Evolutionary conservation across 2,888 invertebrate species (phyloP).

Genomic region (Adela reaumurella): DNA sequence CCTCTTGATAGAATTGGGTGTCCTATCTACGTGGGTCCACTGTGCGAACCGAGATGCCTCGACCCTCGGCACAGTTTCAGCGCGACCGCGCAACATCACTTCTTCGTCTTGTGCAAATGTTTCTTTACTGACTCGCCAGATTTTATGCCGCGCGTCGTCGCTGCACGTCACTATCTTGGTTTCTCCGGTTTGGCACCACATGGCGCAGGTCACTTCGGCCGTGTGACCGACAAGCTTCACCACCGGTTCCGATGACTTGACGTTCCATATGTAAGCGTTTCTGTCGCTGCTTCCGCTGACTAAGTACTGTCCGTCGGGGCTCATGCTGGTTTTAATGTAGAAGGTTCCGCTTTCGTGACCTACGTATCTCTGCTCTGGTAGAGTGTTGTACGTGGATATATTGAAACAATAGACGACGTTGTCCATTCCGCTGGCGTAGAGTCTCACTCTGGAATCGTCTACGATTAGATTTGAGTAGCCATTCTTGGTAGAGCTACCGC

Average conservation of each 20-base stretch:
- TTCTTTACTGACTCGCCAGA: constrained; percentile 68
- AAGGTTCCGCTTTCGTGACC: constrained; percentile 80
- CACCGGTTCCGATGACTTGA: constrained; percentile 61
- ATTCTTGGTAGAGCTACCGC: constrained; percentile 63
- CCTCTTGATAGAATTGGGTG: constrained; percentile 48
- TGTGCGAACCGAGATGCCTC: constrained; percentile 13
- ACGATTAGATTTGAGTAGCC: constrained; percentile 77
- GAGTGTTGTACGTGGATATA: constrained; percentile 61
- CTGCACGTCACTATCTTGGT: constrained; percentile 74
- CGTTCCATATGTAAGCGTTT: constrained; percentile 83
- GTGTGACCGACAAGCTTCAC: constrained; percentile 71
- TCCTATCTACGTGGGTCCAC: constrained; percentile 26
- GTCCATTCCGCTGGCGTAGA: constrained; percentile 88
- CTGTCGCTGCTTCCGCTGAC: constrained; percentile 88
- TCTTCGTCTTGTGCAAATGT: constrained; percentile 26
- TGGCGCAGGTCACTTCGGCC: constrained; percentile 85
- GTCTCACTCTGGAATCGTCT: constrained; percentile 62
- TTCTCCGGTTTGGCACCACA: constrained; percentile 66
- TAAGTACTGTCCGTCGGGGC: constrained; percentile 76
- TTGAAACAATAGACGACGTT: constrained; percentile 84
- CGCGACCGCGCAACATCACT: constrained; percentile 34
- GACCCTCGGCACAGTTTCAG: constrained; percentile 27
- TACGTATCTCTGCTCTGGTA: constrained; percentile 62
- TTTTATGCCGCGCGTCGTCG: constrained; percentile 75
- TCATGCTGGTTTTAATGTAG: constrained; percentile 80